These are phyloP conservation scores for Typhlomys cinereus DNA, from an alignment of 2,113 vertebrate species.

Conservation along the genomic window DNA sequence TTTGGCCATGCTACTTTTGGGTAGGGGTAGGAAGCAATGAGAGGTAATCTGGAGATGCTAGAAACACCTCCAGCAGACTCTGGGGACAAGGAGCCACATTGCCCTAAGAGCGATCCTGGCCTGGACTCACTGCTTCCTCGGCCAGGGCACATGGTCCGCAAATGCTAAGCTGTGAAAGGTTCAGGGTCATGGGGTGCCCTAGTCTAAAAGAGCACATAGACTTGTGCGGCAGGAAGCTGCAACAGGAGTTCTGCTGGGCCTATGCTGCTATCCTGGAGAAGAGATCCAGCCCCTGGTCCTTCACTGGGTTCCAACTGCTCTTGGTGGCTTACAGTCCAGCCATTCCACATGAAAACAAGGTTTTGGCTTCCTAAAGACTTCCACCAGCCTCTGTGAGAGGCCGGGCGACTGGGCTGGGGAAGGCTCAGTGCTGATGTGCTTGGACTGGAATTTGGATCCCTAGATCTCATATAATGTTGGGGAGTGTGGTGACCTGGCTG, in stretches of 20 bases:
- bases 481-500: too few species aligned
- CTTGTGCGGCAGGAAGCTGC: fast-evolving
- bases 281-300: neutral
- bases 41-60: neutral
- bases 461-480: too few species aligned
- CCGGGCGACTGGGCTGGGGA: neutral
- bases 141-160: neutral
- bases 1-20: neutral
- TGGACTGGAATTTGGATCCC: too few species aligned
- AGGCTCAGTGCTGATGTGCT: too few species aligned
- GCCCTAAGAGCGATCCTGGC: neutral
- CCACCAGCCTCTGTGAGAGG: neutral
- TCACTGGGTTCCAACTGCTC: neutral
- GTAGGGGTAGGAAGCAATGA: neutral
- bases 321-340: neutral
- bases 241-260: neutral
- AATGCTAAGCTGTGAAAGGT: neutral
- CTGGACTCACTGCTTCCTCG: too few species aligned
- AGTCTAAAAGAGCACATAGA: fast-evolving
- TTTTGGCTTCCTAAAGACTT: neutral
- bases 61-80: neutral
- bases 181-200: neutral
- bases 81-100: too few species aligned
- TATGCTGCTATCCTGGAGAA: neutral
- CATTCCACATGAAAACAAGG: neutral